Evolutionary conservation across 2,113 vertebrate genomes (phyloP).

Genomic region (Corythornis vintsioides): DNA sequence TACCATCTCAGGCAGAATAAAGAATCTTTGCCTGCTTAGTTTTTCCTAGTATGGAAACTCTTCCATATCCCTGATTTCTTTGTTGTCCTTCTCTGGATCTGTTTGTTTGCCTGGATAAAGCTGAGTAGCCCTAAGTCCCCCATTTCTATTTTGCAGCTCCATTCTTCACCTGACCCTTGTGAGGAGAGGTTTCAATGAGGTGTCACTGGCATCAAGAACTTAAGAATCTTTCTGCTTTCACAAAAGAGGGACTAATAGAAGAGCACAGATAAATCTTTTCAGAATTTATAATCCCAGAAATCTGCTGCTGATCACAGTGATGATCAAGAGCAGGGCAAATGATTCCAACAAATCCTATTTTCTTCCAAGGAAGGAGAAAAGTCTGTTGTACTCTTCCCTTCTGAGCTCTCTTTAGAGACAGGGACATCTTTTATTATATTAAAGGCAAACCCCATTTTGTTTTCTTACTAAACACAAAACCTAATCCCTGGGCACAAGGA

Average conservation of each 20-base stretch:
- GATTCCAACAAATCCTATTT: neutral
- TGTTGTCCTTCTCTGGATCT: neutral
- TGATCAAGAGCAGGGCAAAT: neutral
- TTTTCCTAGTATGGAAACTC: neutral
- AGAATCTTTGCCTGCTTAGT: neutral
- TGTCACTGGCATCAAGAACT: neutral
- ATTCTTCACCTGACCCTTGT: neutral
- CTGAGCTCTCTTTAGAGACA: neutral
- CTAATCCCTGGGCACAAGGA: neutral
- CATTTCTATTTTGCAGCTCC: neutral
- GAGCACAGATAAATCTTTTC: neutral
- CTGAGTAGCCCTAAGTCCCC: neutral
- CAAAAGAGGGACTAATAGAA: neutral
- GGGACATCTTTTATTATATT: neutral
- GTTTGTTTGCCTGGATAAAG: neutral
- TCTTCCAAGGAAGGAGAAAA: neutral
- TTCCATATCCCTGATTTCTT: neutral
- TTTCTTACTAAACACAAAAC: neutral
- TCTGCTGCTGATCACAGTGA: neutral
- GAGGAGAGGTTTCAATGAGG: neutral
- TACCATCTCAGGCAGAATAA: fast-evolving
- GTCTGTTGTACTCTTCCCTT: neutral
- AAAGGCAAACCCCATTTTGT: neutral
- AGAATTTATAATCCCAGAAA: neutral
- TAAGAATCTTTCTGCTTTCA: neutral